Evolutionary conservation across 2,113 vertebrate genomes (phyloP).

Genomic region (Callocephalon fimbriatum): DNA sequence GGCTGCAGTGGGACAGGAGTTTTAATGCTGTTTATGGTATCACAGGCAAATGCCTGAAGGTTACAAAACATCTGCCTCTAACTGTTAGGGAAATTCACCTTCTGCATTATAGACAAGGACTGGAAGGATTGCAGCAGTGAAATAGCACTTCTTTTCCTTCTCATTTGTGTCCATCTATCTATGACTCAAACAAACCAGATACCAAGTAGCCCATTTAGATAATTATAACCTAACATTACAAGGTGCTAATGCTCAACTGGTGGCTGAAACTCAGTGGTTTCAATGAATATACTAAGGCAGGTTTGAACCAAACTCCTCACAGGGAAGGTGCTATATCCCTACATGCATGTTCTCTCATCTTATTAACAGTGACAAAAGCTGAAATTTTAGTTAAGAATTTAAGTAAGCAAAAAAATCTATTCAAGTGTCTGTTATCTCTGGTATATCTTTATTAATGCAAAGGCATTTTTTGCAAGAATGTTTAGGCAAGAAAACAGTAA

Average conservation of each 20-base stretch:
- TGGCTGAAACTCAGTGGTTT: neutral
- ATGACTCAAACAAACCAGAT: neutral
- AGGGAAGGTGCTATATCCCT: neutral
- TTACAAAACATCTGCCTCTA: neutral
- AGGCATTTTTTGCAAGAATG: neutral
- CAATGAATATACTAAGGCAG: neutral
- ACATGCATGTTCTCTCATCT: neutral
- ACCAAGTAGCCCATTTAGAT: accelerated
- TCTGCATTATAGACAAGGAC: neutral
- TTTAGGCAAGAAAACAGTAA: neutral
- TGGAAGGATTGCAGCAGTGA: neutral
- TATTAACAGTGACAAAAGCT: neutral
- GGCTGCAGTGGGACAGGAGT: neutral
- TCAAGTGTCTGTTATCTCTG: neutral
- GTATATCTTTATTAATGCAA: neutral
- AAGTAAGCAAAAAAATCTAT: neutral
- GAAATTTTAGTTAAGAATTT: neutral
- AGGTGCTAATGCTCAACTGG: neutral
- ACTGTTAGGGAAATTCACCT: neutral
- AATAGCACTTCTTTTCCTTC: neutral
- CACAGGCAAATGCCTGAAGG: neutral
- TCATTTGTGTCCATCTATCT: neutral
- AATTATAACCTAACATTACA: neutral
- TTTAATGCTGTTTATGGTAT: neutral
- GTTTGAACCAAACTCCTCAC: neutral